Evolutionary conservation across 2,888 invertebrate genomes (phyloP).

Genomic region (Cecidostiba fungosa): DNA sequence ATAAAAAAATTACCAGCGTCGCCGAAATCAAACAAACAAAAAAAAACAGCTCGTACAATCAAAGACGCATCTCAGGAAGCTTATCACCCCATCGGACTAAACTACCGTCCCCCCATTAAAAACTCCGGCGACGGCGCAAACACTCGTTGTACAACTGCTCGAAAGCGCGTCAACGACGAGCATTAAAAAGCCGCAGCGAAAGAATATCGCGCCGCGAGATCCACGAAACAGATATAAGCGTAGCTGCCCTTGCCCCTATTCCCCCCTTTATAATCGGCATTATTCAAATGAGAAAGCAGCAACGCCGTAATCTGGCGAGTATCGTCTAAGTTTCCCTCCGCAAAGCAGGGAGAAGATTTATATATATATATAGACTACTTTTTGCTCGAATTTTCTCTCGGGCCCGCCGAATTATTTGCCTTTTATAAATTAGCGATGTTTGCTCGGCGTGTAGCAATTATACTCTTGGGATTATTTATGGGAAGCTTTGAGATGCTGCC

Average conservation of each 20-base stretch:
- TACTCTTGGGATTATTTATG: constrained; percentile 64
- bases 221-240: constrained; percentile 59
- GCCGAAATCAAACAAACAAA: background rate
- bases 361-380: background rate
- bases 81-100: constrained; percentile 27
- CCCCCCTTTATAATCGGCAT: constrained; percentile 77
- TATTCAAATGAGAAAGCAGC: constrained; percentile 76
- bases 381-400: constrained; percentile 66
- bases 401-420: constrained; percentile 62
- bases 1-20: background rate
- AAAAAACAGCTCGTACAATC: constrained; percentile 35
- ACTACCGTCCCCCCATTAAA: constrained; percentile 37
- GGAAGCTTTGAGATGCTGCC: constrained; percentile 56
- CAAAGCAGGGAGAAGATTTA: background rate
- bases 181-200: constrained; percentile 28
- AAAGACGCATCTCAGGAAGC: constrained; percentile 9
- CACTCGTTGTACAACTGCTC: constrained; percentile 28
- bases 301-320: constrained; percentile 68
- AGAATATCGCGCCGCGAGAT: constrained; percentile 33
- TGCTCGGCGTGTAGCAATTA: constrained; percentile 60
- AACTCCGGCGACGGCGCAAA: constrained; percentile 32
- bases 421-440: constrained; percentile 65
- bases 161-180: constrained; percentile 25
- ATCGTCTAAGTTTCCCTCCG: background rate
- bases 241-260: constrained; percentile 63